Evolutionary conservation across 2,888 invertebrate genomes (phyloP).

Genomic region (Onchidella celtica): DNA sequence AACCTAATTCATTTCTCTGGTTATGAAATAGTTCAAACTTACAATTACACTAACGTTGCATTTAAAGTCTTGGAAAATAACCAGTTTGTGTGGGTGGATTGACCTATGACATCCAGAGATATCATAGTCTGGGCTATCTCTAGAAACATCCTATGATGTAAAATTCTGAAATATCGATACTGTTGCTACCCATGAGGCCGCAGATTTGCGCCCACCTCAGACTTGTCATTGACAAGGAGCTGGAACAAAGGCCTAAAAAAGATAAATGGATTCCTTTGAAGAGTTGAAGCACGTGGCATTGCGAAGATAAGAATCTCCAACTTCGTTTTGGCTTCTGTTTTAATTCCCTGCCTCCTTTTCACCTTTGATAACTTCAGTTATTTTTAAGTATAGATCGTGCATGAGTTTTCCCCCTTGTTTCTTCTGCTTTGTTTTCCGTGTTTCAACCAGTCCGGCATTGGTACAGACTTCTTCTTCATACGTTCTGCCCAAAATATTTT

Average conservation of each 20-base stretch:
- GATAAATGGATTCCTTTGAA: conserved; percentile 23
- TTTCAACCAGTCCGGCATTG: too few species aligned
- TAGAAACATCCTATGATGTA: too few species aligned
- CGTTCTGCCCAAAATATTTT: too few species aligned
- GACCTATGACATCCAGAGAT: too few species aligned
- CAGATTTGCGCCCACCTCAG: background rate
- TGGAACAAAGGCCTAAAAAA: conserved; percentile 10
- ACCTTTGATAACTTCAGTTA: background rate
- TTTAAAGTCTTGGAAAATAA: too few species aligned
- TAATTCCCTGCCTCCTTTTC: background rate
- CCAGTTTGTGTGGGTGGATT: too few species aligned
- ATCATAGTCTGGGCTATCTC: too few species aligned
- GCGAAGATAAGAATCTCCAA: background rate
- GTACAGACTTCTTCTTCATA: too few species aligned
- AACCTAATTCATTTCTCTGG: too few species aligned
- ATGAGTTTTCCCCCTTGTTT: background rate
- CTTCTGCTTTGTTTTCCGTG: background rate
- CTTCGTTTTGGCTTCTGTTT: background rate
- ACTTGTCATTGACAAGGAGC: conserved; percentile 7
- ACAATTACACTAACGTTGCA: too few species aligned
- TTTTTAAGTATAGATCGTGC: background rate
- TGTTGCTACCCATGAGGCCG: background rate
- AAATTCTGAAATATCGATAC: background rate
- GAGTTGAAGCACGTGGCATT: background rate
- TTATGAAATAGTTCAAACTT: too few species aligned